Conservation (phyloP, 1,140 invertebrate genomes). For the Drosophila athabasca region DNA sequence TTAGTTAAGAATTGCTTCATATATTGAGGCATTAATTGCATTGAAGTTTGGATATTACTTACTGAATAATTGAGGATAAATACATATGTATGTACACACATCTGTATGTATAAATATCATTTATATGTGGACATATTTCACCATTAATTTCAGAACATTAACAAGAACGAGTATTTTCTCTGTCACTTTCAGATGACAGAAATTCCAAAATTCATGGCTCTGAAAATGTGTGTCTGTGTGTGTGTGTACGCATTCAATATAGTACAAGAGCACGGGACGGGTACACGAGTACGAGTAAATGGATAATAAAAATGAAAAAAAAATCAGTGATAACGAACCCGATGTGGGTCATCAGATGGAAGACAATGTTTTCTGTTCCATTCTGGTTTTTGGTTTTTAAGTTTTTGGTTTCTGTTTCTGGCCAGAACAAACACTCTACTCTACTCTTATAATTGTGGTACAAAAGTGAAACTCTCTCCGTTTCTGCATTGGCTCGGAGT, state of each 20-base stretch:
- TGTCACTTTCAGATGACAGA: conserved; percentile 22
- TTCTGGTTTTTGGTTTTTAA: conserved; percentile 11
- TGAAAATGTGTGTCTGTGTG: conserved; percentile 13
- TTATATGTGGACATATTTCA: neutral
- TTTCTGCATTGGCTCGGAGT: neutral
- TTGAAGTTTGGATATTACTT: too few relatives aligned
- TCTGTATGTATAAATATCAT: neutral
- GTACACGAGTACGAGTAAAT: conserved; percentile 21
- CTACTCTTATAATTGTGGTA: conserved; percentile 34
- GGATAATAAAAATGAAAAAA: conserved; percentile 45
- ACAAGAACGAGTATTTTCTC: conserved; percentile 9
- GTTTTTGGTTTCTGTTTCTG: conserved; percentile 13
- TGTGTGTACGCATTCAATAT: too few relatives aligned
- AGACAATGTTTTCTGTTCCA: conserved; percentile 12
- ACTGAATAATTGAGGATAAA: too few relatives aligned
- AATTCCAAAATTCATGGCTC: conserved; percentile 10
- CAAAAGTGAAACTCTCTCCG: conserved; percentile 69
- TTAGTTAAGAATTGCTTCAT: too few relatives aligned
- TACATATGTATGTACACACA: too few relatives aligned
- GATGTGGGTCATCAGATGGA: conserved; percentile 70
- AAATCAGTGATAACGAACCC: conserved; percentile 59
- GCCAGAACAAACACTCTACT: conserved; percentile 50
- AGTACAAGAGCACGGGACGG: too few relatives aligned
- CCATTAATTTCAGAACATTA: neutral
- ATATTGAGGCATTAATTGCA: too few relatives aligned